Base-by-base conservation (phyloP, 2,888 invertebrate species). In the Margaritifera margaritifera region DNA sequence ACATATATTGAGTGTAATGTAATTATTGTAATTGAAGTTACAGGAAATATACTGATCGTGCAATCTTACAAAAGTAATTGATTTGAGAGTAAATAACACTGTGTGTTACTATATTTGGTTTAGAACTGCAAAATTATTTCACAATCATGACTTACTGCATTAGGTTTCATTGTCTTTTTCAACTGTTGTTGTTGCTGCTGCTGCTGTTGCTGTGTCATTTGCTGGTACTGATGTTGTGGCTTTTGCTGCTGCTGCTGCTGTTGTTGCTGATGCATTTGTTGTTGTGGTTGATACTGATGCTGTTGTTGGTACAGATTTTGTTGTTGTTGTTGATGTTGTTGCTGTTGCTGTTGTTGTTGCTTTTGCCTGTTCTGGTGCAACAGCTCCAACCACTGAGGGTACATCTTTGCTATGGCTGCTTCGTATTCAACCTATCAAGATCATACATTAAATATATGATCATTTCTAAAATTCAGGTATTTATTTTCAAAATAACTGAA, bases 321-420 rank as follows among this genome's bases (percentile, higher is more conserved):
- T 6, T 24, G 54, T 54, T 25, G 4, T 22, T 62, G 52, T 27
- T 68, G 60, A 58, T 70, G 67, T 50, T 71, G 66, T 56, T 74
- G 76, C 54, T 75, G 70, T 27, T 75, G 72, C 52, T 72, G 64
- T 24, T 69, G 64, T 50, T 71, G 61, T 62, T 72, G 65, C 52
- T 75, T 66, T 52, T 72, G 77, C 66, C 66, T 64, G 63, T 75
- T 73, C 65, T 74, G 76, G 24, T 72, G 22, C 20, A 80, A 78
- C 11, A 82, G 69, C 56, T 83, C 78, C 65, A 81, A 81, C 89
- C 89, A 89, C 53, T 85, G 74, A 20, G 89, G 89, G 68, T 89
- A 89, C 18, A 80, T 83, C 62, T 80, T 79, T 66, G 86, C 86
- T 54, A 89, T 84, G 61, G 84, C 80, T 24, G 83, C 83, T 67